Percentiles rank a stretch among this genome's conserved stretches.
Conservation (phyloP, 37 sponge, comb jelly and placozoan genomes). For the Hexactinellida sp. region DNA sequence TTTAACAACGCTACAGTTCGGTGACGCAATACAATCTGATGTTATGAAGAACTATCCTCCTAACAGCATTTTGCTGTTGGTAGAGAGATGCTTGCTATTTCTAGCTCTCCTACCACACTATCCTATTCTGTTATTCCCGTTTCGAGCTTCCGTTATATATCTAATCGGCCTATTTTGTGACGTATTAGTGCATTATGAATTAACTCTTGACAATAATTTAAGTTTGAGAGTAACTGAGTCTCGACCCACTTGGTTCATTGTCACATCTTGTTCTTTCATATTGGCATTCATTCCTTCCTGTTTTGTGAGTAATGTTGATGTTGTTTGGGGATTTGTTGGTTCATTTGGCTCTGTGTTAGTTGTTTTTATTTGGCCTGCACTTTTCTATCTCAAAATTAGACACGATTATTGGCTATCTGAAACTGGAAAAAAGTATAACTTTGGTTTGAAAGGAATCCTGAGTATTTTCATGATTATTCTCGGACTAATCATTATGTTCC, state of each 20-base stretch:
- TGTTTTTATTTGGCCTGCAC: conserved; percentile 59
- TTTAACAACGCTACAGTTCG: conserved; percentile 29
- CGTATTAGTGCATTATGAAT: not conserved
- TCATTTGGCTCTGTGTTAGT: conserved; percentile 42
- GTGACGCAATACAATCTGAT: conserved; percentile 20
- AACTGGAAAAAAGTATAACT: not conserved
- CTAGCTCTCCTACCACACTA: conserved; percentile 43
- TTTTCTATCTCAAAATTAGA: conserved; percentile 50
- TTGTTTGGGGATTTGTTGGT: conserved; percentile 62
- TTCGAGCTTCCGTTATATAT: conserved; percentile 32
- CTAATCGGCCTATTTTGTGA: not conserved
- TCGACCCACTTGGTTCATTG: conserved; percentile 36
- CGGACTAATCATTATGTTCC: not conserved
- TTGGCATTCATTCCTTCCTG: conserved; percentile 42
- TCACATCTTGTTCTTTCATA: conserved; percentile 39
- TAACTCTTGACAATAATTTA: not conserved
- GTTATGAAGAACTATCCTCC: conserved; percentile 32
- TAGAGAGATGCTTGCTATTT: conserved; percentile 40
- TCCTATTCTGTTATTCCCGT: conserved; percentile 61
- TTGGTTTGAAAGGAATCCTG: not conserved
- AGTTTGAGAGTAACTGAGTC: conserved; percentile 19
- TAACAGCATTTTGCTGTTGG: conserved; percentile 28
- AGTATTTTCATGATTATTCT: not conserved
- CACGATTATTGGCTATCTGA: not conserved
- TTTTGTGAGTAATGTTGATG: conserved; percentile 44